Conservation (phyloP, 2,888 invertebrate species). For the Catocala fraxini region DNA sequence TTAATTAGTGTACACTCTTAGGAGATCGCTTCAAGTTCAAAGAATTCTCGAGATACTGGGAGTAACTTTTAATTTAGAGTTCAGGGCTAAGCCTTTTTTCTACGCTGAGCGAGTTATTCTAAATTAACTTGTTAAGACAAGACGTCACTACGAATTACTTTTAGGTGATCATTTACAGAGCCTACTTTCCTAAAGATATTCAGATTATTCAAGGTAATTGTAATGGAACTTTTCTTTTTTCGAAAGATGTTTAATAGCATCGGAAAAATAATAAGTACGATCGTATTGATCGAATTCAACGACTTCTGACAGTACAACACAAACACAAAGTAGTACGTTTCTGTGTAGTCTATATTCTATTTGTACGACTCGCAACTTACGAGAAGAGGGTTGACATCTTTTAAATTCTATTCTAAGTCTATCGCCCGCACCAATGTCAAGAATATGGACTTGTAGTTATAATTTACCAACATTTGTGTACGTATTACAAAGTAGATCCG, state of each 20-base stretch:
- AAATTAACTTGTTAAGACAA: conserved; percentile 10
- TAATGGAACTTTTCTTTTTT: no score
- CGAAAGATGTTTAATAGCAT: no score
- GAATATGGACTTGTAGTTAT: neutral
- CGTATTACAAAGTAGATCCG: conserved; percentile 11
- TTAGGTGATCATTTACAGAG: conserved; percentile 4
- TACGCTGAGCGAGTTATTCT: conserved; percentile 5
- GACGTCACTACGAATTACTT: neutral
- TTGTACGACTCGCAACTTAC: conserved; percentile 31
- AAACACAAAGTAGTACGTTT: no score
- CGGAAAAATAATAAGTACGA: no score
- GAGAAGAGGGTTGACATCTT: conserved; percentile 58
- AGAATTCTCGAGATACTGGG: conserved; percentile 11
- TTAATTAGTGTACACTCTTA: conserved; percentile 33
- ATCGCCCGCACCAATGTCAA: conserved; percentile 12
- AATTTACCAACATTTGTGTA: conserved; percentile 8
- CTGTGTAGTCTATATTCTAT: conserved; percentile 29
- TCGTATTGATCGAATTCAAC: no score
- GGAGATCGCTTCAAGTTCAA: conserved; percentile 15
- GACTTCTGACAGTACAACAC: no score
- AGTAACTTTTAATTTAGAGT: conserved; percentile 15
- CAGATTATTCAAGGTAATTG: no score
- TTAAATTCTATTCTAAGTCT: conserved; percentile 42
- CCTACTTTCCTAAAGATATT: no score
- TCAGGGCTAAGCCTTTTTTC: conserved; percentile 10